Evolutionary conservation across 2,113 vertebrate genomes (phyloP), one percentile per base, ranked within the genome.

Genomic region (Gadus macrocephalus): DNA sequence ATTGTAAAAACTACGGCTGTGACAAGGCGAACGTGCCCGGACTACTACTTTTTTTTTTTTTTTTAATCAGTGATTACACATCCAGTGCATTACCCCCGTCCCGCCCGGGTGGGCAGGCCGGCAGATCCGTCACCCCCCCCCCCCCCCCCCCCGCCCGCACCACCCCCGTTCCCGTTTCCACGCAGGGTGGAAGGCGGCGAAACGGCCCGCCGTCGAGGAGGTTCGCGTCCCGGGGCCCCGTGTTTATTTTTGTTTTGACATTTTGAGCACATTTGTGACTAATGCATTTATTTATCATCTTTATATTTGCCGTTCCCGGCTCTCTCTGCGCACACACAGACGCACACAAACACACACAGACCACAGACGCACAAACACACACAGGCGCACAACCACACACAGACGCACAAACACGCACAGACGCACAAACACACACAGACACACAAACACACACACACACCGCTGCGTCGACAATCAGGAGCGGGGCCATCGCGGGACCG

Each of bases 1-100:
- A 78, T 31, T 67, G 62, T 78, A 63, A 80, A 58, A 83, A 83
- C 12, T 8, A 76, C 11, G 20, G 70, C 73, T 67, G 27, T 72
- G 78, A 79, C 77, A 79, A 58, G 19, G 62, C 11, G 61, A 76
- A 87, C 76, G 86, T 90, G 86, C 76, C 53, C 20, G 67, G 86
- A 85, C 82, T 85, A 35, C 76, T 65, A 25, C 22, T 1, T 1
- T 17, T n/a, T 74, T 69, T 56, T 82, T 88, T n/a, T 74, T 70
- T 56, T 82, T 88, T 83, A 83, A 90, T 85, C 84, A 78, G 27
- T 78, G 77, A 87, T 85, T 85, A 89, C 80, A 27, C 11, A 49
- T 17, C 75, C 74, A 19, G 22, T 59, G 72, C 78, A 67, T 81
- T 77, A 71, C 77, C 73, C 62, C 55, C 55, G 42, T 49, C 42